Evolutionary conservation across 2,888 invertebrate genomes (phyloP).

Genomic region (Sthenelais limicola): DNA sequence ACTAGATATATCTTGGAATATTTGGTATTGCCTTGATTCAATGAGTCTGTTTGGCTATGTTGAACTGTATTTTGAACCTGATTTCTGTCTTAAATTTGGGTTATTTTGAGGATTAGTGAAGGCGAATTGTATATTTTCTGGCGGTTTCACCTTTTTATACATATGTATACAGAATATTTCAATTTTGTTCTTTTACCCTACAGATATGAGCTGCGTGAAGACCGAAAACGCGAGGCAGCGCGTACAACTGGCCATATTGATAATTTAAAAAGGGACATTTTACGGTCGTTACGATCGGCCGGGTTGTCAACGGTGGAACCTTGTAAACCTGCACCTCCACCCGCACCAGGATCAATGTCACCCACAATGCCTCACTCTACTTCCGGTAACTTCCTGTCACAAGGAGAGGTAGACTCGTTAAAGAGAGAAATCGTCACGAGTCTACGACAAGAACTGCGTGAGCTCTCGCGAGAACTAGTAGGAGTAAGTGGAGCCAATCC

Average conservation of each 20-base stretch:
- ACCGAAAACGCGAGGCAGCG: constrained; percentile 73
- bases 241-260: constrained; percentile 74
- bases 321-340: constrained; percentile 26
- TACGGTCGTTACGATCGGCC: constrained; percentile 64
- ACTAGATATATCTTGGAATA: too few species aligned
- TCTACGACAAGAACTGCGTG: constrained; percentile 59
- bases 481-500: constrained; percentile 7
- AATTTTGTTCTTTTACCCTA: background rate
- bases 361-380: constrained; percentile 42
- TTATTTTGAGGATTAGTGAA: too few species aligned
- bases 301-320: constrained; percentile 42
- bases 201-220: constrained; percentile 75
- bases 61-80: too few species aligned
- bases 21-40: too few species aligned
- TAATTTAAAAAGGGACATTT: constrained; percentile 73
- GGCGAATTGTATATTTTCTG: too few species aligned
- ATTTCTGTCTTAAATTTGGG: too few species aligned
- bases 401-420: constrained; percentile 64
- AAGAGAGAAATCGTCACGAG: constrained; percentile 66
- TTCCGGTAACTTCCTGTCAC: constrained; percentile 54
- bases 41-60: too few species aligned
- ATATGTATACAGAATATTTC: too few species aligned
- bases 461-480: constrained; percentile 45
- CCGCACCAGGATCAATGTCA: constrained; percentile 41
- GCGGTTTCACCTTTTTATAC: too few species aligned